phyloP scores from a whole-genome alignment of 2,888 invertebrate species.

The Pterostichus madidus region DNA sequence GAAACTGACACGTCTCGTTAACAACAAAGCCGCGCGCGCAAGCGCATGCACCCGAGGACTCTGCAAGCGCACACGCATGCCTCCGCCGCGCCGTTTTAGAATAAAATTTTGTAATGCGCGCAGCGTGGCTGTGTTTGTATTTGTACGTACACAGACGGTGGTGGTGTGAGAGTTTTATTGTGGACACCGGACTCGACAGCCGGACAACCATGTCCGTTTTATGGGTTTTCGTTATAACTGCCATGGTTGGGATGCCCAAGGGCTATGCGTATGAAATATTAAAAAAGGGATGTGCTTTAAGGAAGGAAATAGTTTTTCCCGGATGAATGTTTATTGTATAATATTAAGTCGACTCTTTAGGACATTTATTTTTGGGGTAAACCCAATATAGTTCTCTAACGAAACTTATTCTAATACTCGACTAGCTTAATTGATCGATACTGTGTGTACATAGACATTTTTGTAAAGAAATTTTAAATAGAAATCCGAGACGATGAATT shows the following conservation, averaged over 20 bases:
- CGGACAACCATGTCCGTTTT: constrained; percentile 46
- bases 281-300: constrained; percentile 17
- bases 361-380: too few relatives aligned
- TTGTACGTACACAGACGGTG: not conserved
- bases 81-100: not conserved
- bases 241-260: constrained; percentile 29
- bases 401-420: too few relatives aligned
- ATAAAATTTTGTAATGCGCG: constrained; percentile 2
- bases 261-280: constrained; percentile 52
- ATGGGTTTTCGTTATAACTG: constrained; percentile 52
- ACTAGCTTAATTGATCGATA: too few relatives aligned
- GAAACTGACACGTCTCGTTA: constrained; percentile 33
- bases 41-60: not conserved
- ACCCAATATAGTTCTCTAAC: too few relatives aligned
- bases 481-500: too few relatives aligned
- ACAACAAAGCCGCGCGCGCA: not conserved
- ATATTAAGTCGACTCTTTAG: not conserved
- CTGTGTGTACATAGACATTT: too few relatives aligned
- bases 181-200: constrained; percentile 24
- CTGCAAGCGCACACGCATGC: too few relatives aligned
- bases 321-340: not conserved
- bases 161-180: constrained; percentile 16
- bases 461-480: too few relatives aligned
- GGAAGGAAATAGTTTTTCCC: constrained; percentile 1
- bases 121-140: too few relatives aligned